phyloP scores from a whole-genome alignment of 2,797 vertebrate genomes.

The Pogoniulus pusillus region DNA sequence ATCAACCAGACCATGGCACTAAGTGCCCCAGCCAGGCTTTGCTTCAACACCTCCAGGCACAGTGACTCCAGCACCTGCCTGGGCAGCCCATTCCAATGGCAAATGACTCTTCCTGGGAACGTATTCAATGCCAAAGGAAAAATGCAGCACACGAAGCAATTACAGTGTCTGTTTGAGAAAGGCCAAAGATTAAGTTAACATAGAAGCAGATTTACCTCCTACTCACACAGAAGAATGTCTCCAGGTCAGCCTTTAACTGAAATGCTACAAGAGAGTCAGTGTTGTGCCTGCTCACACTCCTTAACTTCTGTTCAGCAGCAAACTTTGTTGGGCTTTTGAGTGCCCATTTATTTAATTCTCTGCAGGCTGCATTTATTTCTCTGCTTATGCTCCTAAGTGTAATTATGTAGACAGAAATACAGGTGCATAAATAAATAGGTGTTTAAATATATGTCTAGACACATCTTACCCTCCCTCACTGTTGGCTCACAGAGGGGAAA shows the following conservation, averaged over 20 bases:
- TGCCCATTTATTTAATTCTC: not conserved
- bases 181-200: conserved; percentile 23
- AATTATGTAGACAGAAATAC: not conserved
- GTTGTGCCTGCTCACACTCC: not conserved
- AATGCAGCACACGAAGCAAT: conserved; percentile 22
- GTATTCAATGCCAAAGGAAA: conserved; percentile 39
- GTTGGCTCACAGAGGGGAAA: not conserved
- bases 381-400: not conserved
- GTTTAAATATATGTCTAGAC: too few species aligned
- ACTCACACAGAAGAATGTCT: not conserved
- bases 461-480: not conserved
- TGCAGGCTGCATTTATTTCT: not conserved
- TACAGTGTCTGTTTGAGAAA: conserved; percentile 25
- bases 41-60: too few species aligned
- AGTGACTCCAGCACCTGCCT: too few species aligned
- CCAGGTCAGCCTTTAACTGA: not conserved
- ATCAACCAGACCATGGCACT: too few species aligned
- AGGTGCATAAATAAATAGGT: too few species aligned
- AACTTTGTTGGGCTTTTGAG: not conserved
- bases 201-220: conserved; percentile 21
- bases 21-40: too few species aligned
- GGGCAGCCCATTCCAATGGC: too few species aligned
- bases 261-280: not conserved
- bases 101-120: conserved; percentile 36
- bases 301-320: not conserved